Evolutionary conservation across 2,113 vertebrate species (phyloP), one percentile per base, ranked within the genome.

Genomic region (Microcebus griseorufus): DNA sequence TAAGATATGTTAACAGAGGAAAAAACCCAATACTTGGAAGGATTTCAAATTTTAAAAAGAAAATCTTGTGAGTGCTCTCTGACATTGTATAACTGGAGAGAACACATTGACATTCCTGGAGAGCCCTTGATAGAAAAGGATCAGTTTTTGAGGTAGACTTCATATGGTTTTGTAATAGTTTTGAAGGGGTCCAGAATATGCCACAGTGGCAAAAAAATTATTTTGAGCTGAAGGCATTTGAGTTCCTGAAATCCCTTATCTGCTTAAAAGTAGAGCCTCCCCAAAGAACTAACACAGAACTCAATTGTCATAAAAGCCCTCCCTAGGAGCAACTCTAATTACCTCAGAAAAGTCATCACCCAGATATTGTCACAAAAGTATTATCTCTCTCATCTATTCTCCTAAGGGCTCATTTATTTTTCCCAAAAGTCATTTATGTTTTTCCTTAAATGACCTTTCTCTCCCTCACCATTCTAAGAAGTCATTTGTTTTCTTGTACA

Each of bases 31-130:
- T 75, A 42, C 20, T 60, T 16, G 32, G 23, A 82, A 87, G 27
- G n/a, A 92, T 45, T 80, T 73, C 27, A 94, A 17, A 65, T 94
- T 94, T 95, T 82, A 81, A 76, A 94, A 69, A 79, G 83, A 55
- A 75, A 92, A 87, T 48, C 4, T 76, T 39, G 87, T 9, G 8
- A 60, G 25, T 92, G 4, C 0, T 87, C 20, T 94, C 64, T 80
- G 58, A 55, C 82, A 83, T 1, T 32, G 22, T 39, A 3, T 42
- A 81, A 93, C 22, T 17, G 18, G 11, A 95, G 55, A 82, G 13
- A 92, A 53, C 37, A 53, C 0, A 0, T 3, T 53, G 79, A 51
- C 13, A 75, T 96, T 84, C 85, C 85, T 90, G 73, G 79, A 92
- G 12, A 73, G 22, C 48, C n/a, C 62, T 90, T 94, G 55, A 48